A percentile compares a stretch with the other conserved stretches of the same genome.
Evolutionary conservation across 2,888 invertebrate species (phyloP).

Genomic region (Trissoscelio sp.): DNA sequence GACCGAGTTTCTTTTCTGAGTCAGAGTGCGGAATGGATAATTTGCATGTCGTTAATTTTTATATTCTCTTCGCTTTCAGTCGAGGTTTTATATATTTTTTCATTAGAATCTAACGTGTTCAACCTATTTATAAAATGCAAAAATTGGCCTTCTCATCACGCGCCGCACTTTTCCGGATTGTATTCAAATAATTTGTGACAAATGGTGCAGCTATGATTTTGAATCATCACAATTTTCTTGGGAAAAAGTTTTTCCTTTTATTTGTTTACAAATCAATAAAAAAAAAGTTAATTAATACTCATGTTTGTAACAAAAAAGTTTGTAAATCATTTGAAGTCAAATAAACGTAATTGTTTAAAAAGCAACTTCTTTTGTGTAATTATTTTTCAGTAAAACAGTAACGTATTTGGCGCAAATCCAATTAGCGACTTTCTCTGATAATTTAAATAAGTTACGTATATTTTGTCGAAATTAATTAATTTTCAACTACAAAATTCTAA

Average conservation of each 20-base stretch:
- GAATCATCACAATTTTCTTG: no score
- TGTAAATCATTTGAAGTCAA: no score
- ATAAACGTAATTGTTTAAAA: no score
- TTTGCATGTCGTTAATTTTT: conserved; percentile 34
- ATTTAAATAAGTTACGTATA: conserved; percentile 13
- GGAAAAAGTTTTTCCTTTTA: no score
- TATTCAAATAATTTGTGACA: background rate
- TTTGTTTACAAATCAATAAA: no score
- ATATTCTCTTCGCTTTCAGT: background rate
- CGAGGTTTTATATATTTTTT: background rate
- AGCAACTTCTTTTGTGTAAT: conserved; percentile 8
- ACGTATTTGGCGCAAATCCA: conserved; percentile 23
- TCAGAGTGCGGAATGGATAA: conserved; percentile 21
- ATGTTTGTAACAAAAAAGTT: no score
- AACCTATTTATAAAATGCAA: background rate
- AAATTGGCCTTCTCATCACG: background rate
- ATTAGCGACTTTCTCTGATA: conserved; percentile 32
- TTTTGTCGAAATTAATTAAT: no score
- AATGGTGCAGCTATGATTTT: no score
- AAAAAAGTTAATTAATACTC: no score
- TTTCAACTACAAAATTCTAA: no score
- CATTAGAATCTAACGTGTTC: background rate
- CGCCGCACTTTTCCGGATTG: background rate
- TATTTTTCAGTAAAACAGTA: conserved; percentile 10
- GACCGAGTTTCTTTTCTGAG: background rate